phyloP scores from a whole-genome alignment of 2,113 vertebrate genomes.

The Brachypodius melanocephalos region DNA sequence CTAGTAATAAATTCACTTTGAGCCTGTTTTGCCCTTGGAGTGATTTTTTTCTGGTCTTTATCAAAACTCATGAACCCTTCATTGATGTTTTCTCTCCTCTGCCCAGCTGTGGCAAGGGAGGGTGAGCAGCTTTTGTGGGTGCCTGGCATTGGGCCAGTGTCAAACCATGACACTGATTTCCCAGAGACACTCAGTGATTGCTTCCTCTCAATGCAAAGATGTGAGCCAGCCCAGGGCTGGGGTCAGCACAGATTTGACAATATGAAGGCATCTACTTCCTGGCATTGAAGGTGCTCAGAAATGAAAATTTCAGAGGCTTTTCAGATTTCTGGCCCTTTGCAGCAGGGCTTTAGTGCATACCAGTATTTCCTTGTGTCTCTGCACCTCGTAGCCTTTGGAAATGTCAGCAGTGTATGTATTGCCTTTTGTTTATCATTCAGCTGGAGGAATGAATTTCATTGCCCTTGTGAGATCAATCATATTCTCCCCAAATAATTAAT shows the following conservation, averaged over 20 bases:
- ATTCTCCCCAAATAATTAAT: slow-evolving; percentile 52
- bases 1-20: neutral
- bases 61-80: neutral
- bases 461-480: slow-evolving; percentile 43
- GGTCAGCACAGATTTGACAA: neutral
- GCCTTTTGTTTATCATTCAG: slow-evolving; percentile 53
- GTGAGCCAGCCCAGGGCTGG: neutral
- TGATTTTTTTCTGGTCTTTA: neutral
- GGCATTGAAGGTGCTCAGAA: neutral
- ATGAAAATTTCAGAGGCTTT: neutral
- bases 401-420: slow-evolving; percentile 27
- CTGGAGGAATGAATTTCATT: slow-evolving; percentile 21
- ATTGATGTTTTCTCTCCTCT: neutral
- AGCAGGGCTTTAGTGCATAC: neutral
- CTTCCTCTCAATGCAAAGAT: neutral
- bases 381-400: slow-evolving; percentile 34
- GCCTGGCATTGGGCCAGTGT: neutral
- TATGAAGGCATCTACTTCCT: neutral
- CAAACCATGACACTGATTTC: neutral
- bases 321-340: neutral
- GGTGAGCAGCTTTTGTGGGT: neutral
- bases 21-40: neutral
- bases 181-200: neutral
- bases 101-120: neutral
- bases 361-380: neutral